Conservation (phyloP, 23 tunicate genomes). For the Trididemnum miniatum region DNA sequence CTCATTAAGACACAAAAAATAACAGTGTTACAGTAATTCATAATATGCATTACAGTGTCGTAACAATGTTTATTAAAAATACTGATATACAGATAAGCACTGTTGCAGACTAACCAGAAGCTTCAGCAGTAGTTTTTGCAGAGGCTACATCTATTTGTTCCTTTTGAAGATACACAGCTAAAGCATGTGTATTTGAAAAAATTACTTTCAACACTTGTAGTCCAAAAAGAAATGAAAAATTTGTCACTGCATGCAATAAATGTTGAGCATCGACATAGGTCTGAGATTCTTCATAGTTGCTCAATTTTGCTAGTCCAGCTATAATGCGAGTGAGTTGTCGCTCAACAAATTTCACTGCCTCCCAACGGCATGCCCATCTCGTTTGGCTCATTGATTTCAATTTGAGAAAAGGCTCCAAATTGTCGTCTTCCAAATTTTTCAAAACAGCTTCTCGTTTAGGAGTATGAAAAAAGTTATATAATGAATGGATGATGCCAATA, state of each 20-base stretch:
- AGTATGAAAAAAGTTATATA: constrained; percentile 15
- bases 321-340: not conserved
- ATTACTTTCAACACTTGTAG: constrained; percentile 19
- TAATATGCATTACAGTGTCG: too few species aligned
- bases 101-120: too few species aligned
- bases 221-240: constrained; percentile 17
- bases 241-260: not conserved
- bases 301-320: not conserved
- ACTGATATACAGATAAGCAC: too few species aligned
- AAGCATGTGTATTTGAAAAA: constrained; percentile 20
- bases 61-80: too few species aligned
- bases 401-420: not conserved
- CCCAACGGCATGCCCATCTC: constrained; percentile 12
- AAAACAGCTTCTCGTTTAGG: constrained; percentile 23
- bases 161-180: not conserved
- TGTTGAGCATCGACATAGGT: constrained; percentile 8
- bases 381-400: constrained; percentile 19
- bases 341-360: constrained; percentile 13
- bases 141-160: not conserved
- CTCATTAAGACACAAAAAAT: too few species aligned
- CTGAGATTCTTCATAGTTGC: not conserved
- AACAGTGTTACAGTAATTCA: too few species aligned
- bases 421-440: not conserved
- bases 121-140: constrained; percentile 4
- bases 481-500: constrained; percentile 1